phyloP scores from a whole-genome alignment of 2,888 invertebrate genomes.

The Drosophila aldrichi region DNA sequence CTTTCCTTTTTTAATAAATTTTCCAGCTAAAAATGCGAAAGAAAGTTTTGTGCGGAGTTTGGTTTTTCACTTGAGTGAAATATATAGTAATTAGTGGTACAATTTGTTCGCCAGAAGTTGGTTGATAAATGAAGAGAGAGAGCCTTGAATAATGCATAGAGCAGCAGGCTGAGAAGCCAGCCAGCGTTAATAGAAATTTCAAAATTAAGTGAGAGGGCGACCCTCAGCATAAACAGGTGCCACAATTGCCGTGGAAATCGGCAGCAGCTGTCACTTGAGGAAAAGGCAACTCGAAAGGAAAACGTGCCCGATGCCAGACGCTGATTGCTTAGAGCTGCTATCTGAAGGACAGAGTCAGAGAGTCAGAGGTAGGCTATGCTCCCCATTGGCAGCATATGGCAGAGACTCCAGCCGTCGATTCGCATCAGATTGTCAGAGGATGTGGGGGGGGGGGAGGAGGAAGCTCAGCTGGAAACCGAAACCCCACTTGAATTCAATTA shows the following conservation, averaged over 20 bases:
- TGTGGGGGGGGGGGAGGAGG: not conserved
- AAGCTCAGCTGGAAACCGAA: not conserved
- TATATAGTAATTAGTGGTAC: constrained; percentile 10
- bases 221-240: constrained; percentile 6
- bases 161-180: not conserved
- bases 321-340: constrained; percentile 29
- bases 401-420: constrained; percentile 46
- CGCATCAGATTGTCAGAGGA: constrained; percentile 55
- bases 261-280: constrained; percentile 34
- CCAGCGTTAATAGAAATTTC: constrained; percentile 13
- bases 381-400: constrained; percentile 71
- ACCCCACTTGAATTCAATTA: constrained; percentile 71
- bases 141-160: constrained; percentile 4
- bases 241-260: constrained; percentile 6
- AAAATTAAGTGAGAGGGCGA: not conserved
- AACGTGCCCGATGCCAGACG: constrained; percentile 22
- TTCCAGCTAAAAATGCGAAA: not conserved
- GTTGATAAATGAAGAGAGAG: not conserved
- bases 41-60: not conserved
- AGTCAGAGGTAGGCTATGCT: constrained; percentile 13
- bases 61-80: not conserved
- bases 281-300: not conserved
- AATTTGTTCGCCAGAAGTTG: not conserved
- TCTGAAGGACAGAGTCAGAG: not conserved
- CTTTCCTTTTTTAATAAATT: constrained; percentile 17